Conservation (phyloP, 2,888 invertebrate genomes). For the Tetragonula carbonaria region DNA sequence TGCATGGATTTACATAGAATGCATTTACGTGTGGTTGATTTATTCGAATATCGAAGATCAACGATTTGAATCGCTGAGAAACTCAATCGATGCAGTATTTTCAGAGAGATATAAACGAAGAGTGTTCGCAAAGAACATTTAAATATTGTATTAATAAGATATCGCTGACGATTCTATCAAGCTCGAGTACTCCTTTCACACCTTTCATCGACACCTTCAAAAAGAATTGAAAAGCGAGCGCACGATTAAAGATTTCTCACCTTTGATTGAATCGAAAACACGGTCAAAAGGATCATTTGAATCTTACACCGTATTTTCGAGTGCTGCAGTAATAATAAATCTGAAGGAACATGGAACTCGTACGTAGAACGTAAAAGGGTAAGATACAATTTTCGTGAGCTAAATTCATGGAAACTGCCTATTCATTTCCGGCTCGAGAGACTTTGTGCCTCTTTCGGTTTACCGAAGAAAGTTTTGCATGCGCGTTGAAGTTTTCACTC, state of each 20-base stretch:
- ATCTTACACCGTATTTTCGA: conserved; percentile 12
- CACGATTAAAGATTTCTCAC: conserved; percentile 26
- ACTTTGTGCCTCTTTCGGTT: conserved; percentile 65
- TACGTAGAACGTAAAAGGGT: conserved; percentile 15
- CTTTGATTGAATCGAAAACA: conserved; percentile 30
- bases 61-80: conserved; percentile 46
- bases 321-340: conserved; percentile 46
- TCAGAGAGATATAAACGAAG: conserved; percentile 36
- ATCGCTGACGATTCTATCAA: conserved; percentile 25
- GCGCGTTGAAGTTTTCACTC: conserved; percentile 64
- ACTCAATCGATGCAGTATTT: conserved; percentile 35
- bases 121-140: conserved; percentile 32
- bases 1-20: background rate
- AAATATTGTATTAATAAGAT: conserved; percentile 47
- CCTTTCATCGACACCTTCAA: conserved; percentile 42
- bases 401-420: conserved; percentile 65
- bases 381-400: conserved; percentile 44
- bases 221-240: conserved; percentile 10
- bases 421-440: conserved; percentile 68
- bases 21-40: background rate
- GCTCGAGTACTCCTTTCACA: conserved; percentile 38
- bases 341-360: conserved; percentile 28
- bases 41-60: conserved; percentile 29
- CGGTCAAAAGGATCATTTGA: conserved; percentile 18
- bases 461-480: conserved; percentile 69